Evolutionary conservation across 2,113 vertebrate species (phyloP), one percentile per base, ranked within the genome.

Genomic region (Psilopsiagon aymara): DNA sequence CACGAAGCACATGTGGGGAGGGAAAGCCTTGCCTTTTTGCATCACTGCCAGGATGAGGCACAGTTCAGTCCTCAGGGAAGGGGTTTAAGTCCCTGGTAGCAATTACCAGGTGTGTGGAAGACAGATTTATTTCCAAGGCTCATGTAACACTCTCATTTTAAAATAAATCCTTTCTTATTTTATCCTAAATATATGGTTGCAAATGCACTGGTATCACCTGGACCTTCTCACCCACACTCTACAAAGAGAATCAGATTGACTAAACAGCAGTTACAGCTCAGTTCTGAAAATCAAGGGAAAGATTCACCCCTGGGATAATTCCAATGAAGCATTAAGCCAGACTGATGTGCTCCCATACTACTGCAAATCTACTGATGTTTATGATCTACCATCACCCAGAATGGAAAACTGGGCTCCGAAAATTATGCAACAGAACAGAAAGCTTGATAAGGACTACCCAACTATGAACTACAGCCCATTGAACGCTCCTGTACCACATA

Each of bases 251-350:
- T 70, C 53, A 55, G 66, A 95, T 13, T 17, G 53, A 88, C 41
- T 69, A 41, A 92, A 77, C 53, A 82, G 81, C 62, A 92, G 75
- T 80, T 82, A 57, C 10, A 82, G 75, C 39, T 88, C 63, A 57
- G 24, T 44, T 63, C 64, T 47, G 69, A 94, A 95, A 95, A 93
- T 75, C 91, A 92, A 53, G 51, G 73, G 92, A 91, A 94, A 94
- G 80, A 86, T 86, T 93, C 79, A 86, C 25, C 57, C 49, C 53
- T 81, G 43, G 67, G 70, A 46, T 59, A 96, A 90, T 59, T 82
- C 84, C 71, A 94, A 37, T 55, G 46, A 70, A 91, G 60, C 73
- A 82, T 63, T 67, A 94, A 93, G 53, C 59, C 87, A 86, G 55
- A 81, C 51, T 64, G 59, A 79, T 91, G 21, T 44, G 43, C 37